phyloP scores from a whole-genome alignment of 1,140 invertebrate genomes.

The Chironomus striatipennis region DNA sequence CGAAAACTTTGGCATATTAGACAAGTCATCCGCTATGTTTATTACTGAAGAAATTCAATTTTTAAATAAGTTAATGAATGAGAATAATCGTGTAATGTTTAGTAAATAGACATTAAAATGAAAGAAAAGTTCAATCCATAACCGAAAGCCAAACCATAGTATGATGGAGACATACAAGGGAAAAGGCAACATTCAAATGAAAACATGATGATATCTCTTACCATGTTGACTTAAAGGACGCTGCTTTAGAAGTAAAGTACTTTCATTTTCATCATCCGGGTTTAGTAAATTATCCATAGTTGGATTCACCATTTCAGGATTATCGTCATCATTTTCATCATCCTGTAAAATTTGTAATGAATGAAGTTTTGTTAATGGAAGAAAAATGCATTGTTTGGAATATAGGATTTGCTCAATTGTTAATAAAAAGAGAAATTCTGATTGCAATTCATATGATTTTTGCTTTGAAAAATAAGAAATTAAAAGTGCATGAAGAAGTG shows the following conservation, averaged over 20 bases:
- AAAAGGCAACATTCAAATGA: not conserved
- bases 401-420: slow-evolving; percentile 10
- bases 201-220: not conserved
- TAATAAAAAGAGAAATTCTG: slow-evolving; percentile 18
- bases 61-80: not conserved
- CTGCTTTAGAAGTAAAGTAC: not conserved
- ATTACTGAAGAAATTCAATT: not conserved
- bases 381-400: too few species aligned
- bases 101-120: not conserved
- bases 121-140: not conserved
- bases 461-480: not conserved
- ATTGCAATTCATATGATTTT: not conserved
- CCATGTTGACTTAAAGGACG: slow-evolving; percentile 2
- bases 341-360: not conserved
- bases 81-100: not conserved
- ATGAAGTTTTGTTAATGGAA: not conserved
- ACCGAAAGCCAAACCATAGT: not conserved
- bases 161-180: not conserved
- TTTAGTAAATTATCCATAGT: not conserved
- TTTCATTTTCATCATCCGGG: slow-evolving; percentile 11
- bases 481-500: not conserved
- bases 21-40: not conserved
- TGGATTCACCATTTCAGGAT: not conserved
- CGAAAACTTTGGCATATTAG: not conserved
- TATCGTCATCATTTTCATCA: slow-evolving; percentile 13